Evolutionary conservation across 2,797 vertebrate genomes (phyloP).

Genomic region (Platyrinchus mystaceus): DNA sequence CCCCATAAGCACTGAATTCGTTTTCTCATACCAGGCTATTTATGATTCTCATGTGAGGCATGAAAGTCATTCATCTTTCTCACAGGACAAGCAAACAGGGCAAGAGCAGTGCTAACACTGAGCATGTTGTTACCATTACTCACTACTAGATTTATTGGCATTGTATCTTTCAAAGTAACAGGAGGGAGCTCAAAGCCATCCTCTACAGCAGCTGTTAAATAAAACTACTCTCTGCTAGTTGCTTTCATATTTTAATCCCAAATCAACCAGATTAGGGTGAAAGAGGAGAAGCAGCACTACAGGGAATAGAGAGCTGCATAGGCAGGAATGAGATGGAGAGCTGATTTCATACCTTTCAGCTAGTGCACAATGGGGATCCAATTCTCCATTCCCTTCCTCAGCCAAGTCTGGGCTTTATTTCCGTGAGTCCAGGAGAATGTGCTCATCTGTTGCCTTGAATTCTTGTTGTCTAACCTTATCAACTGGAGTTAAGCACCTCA

Average conservation of each 20-base stretch:
- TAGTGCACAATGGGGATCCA: background rate
- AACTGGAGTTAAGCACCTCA: background rate
- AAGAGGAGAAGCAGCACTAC: background rate
- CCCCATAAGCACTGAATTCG: constrained; percentile 37
- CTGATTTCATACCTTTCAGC: constrained; percentile 35
- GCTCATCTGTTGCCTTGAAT: background rate
- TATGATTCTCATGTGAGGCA: constrained; percentile 48
- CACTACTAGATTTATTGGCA: constrained; percentile 49
- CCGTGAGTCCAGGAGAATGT: background rate
- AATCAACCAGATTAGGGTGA: constrained; percentile 26
- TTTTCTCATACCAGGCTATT: constrained; percentile 52
- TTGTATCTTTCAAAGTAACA: constrained; percentile 50
- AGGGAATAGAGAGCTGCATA: background rate
- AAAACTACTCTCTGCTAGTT: constrained; percentile 7
- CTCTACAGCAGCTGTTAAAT: constrained; percentile 37
- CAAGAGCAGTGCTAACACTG: background rate
- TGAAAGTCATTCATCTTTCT: constrained; percentile 35
- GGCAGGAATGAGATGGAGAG: constrained; percentile 13
- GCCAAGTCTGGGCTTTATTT: constrained; percentile 15
- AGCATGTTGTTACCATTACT: constrained; percentile 8
- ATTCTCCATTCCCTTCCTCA: constrained; percentile 5
- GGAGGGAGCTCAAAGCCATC: constrained; percentile 49
- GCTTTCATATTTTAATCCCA: constrained; percentile 59
- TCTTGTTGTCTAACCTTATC: background rate
- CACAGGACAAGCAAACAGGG: constrained; percentile 48